Evolutionary conservation across 37 sponge, comb jelly and placozoan genomes (phyloP).

Genomic region (Geodia barretti): DNA sequence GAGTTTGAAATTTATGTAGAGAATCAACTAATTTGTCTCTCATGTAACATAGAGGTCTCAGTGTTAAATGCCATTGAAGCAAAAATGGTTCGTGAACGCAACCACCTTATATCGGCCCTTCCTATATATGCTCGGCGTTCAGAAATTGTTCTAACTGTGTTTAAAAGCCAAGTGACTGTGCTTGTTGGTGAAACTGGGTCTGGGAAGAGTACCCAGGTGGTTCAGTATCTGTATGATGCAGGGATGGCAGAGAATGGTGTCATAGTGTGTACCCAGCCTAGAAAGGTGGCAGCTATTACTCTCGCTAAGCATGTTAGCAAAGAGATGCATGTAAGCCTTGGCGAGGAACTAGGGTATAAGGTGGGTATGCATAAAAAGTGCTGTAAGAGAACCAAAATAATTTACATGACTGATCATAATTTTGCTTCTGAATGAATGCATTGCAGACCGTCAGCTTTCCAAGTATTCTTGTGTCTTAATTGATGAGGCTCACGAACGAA

Average conservation of each 20-base stretch:
- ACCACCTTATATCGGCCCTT: slow-evolving; percentile 32
- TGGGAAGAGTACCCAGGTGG: slow-evolving; percentile 92
- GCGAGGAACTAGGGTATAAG: slow-evolving; percentile 56
- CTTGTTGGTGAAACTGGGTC: slow-evolving; percentile 91
- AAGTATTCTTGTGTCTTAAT: slow-evolving; percentile 71
- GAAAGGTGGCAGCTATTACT: slow-evolving; percentile 83
- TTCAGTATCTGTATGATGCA: slow-evolving; percentile 87
- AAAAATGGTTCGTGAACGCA: slow-evolving; percentile 51
- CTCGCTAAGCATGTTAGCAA: slow-evolving; percentile 76
- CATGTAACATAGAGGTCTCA: neutral
- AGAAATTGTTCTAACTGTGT: slow-evolving; percentile 41
- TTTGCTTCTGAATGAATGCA: slow-evolving; percentile 66
- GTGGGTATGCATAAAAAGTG: slow-evolving; percentile 41
- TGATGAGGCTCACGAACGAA: slow-evolving; percentile 91
- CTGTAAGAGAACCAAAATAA: slow-evolving; percentile 18
- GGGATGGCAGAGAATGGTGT: slow-evolving; percentile 50
- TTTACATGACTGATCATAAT: slow-evolving; percentile 76
- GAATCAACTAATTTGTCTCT: neutral
- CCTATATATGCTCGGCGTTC: slow-evolving; percentile 56
- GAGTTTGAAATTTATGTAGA: slow-evolving; percentile 40
- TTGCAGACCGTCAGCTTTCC: slow-evolving; percentile 42
- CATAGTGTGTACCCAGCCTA: slow-evolving; percentile 82
- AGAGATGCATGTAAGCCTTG: slow-evolving; percentile 57
- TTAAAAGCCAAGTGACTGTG: slow-evolving; percentile 50
- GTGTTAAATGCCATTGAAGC: neutral